Base-by-base conservation (phyloP, 2,888 invertebrate genomes). In the Drepana falcataria region DNA sequence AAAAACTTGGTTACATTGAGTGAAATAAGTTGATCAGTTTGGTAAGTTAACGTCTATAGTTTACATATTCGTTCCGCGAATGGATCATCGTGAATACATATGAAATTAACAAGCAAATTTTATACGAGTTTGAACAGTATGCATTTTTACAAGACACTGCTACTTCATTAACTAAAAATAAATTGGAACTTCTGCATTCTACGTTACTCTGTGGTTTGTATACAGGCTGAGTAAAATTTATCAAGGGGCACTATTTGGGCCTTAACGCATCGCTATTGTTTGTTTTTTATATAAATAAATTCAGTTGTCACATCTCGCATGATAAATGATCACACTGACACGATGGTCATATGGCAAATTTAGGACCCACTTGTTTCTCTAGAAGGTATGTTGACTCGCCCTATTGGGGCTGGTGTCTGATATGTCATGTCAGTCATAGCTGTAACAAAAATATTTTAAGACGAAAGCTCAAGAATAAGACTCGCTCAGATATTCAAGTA, bases 271-370 rank as follows among this genome's bases (percentile, higher is more conserved):
- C 9, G 63, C 83, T 77, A 84, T 87, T 90, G 88, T 89, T 87
- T 88, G 79, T 88, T 88, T 87, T 88, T 89, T 82, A 76, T 74
- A 79, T 80, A 85, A 86, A 89, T 89, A 88, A 90, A 91, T 91
- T 89, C 87, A 89, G 87, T 87, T 90, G 90, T 91, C 90, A 86
- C 85, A 86, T 83, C 85, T 73, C 72, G 59, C 49, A 82, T 90
- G 90, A 91, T 88, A 87, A 88, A 91, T 87, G 87, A 81, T 71
- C 51, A 70, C 63, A 65, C 67, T 82, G 87, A 90, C 90, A 91
- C 73, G 79, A 59, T 69, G 77, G 81, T 91, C 90, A 88, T 87
- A 89, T 91, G 90, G 88, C 85, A 83, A 81, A 82, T 85, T 81
- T 80, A 4, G 65, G 77, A 74, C 66, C 77, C 87, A 87, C 88